Evolutionary conservation across 2,113 vertebrate genomes (phyloP).

Genomic region (Xenus cinereus): DNA sequence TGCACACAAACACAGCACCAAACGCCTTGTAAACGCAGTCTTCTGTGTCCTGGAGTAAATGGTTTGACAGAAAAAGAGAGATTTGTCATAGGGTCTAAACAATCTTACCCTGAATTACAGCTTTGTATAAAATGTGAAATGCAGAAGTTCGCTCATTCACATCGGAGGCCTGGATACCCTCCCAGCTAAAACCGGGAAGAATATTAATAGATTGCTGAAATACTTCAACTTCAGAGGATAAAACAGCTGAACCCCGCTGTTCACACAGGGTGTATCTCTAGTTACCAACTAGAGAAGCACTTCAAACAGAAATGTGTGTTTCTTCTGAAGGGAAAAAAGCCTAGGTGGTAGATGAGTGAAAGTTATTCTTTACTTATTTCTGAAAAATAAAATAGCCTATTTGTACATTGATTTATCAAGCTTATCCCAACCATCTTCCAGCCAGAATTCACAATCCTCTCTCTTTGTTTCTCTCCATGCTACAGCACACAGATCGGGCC

Average conservation of each 20-base stretch:
- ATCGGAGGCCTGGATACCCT: neutral
- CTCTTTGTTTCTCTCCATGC: neutral
- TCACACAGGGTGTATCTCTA: neutral
- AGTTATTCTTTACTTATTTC: neutral
- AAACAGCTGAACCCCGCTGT: neutral
- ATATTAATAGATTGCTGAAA: neutral
- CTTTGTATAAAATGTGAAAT: neutral
- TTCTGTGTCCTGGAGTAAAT: neutral
- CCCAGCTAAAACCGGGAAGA: neutral
- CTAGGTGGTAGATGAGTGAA: neutral
- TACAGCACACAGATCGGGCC: neutral
- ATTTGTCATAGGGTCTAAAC: neutral
- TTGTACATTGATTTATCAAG: constrained; percentile 29
- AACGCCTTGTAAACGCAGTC: accelerated
- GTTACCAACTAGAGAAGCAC: neutral
- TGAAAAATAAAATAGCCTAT: neutral
- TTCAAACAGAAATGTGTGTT: neutral
- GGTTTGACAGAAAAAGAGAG: neutral
- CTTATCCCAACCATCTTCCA: neutral
- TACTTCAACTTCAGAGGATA: neutral
- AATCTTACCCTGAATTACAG: neutral
- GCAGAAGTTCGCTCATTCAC: neutral
- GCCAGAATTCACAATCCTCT: neutral
- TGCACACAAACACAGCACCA: neutral
- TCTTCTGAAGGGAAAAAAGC: neutral